Evolutionary conservation across 2,113 vertebrate genomes (phyloP), one percentile per base, ranked within the genome.

Genomic region (Cettia cetti): DNA sequence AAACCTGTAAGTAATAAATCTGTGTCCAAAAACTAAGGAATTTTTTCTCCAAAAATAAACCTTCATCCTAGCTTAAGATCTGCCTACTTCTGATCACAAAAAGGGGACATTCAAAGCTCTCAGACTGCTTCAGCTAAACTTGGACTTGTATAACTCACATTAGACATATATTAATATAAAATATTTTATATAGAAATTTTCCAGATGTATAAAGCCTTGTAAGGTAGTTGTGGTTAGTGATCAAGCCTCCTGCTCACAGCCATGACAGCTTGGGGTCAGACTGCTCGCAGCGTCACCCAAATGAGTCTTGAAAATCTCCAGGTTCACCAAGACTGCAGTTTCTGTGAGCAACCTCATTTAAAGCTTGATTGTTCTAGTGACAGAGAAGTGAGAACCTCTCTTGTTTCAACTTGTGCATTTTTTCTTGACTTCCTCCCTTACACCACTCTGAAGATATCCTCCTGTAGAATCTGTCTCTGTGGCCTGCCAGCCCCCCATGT

Each of bases 401-500:
- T 71, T 15, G 3, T n/a, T 92, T 78, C 27, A 18, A 1, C 19
- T 13, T 28, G 6, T 39, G 19, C 10, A 1, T 30, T 53, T 15
- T 33, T 68, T 82, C 14, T 56, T 6, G 3, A 7, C 30, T 76
- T 71, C 8, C 10, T 71, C 30, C 27, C 16, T 56, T 27, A 23
- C 8, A 52, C 3, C 8, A 6, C 5, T 13, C 35, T 42, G n/a
- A 65, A 65, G 40, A 24, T 20, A 35, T 2, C 27, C 6, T 50
- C 18, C 35, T 44, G 21, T 10, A 33, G 27, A 31, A 81, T 16
- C 12, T 66, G 11, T 7, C 8, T 5, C 9, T 70, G 28, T 21
- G 10, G 7, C 11, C 12, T 23, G 15, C 10, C 17, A 59, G 0
- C 6, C 8, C 11, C 3, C 9, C 4, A 6, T 5, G 5, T 42